Evolutionary conservation across 2,113 vertebrate species (phyloP).

Genomic region (Gymnogyps californianus): DNA sequence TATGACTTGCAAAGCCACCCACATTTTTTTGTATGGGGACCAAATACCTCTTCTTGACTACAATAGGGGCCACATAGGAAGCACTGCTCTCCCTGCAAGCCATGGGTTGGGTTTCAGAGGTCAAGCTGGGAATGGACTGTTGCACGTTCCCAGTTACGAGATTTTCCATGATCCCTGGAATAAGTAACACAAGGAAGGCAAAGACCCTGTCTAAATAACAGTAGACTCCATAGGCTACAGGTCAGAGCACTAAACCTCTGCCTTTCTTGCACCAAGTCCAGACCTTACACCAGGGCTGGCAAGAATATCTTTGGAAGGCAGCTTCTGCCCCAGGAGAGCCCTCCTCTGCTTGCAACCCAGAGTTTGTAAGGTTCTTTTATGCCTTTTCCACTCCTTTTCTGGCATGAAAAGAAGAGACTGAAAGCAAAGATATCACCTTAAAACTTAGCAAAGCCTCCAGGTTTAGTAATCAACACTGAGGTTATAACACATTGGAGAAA

Average conservation of each 20-base stretch:
- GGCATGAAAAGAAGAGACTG: not conserved
- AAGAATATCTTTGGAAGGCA: not conserved
- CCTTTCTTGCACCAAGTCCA: not conserved
- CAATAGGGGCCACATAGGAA: not conserved
- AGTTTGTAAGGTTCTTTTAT: not conserved
- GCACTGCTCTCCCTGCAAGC: not conserved
- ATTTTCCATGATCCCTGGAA: not conserved
- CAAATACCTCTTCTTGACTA: not conserved
- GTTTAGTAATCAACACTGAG: not conserved
- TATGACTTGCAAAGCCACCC: not conserved
- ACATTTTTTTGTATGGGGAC: not conserved
- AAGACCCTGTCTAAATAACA: not conserved
- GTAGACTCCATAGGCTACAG: not conserved
- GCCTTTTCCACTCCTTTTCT: not conserved
- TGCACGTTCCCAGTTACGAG: not conserved
- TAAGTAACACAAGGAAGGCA: not conserved
- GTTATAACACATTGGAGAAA: not conserved
- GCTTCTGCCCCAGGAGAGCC: not conserved
- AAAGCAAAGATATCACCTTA: not conserved
- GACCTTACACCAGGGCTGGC: not conserved
- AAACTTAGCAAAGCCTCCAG: not conserved
- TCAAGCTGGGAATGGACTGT: not conserved
- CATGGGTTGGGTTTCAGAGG: not conserved
- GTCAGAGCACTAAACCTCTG: not conserved
- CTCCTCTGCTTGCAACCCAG: not conserved